Evolutionary conservation across 2,888 invertebrate species (phyloP).

Genomic region (Nycteola revayana): DNA sequence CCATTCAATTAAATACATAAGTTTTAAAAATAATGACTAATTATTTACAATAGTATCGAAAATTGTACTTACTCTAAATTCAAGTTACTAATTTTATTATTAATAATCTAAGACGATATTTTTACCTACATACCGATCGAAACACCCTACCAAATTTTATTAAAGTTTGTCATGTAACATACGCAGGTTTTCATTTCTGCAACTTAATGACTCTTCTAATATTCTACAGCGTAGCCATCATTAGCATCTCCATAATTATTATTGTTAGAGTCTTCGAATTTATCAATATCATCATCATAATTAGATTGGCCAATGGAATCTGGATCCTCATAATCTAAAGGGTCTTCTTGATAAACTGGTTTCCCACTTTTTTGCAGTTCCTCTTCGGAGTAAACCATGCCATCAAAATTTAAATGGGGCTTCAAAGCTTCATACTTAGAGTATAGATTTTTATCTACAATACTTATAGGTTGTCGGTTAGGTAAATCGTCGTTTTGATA

Average conservation of each 20-base stretch:
- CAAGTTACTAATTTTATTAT: too few relatives aligned
- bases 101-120: too few relatives aligned
- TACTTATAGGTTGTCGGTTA: conserved; percentile 22
- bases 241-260: conserved; percentile 53
- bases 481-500: conserved; percentile 7
- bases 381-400: conserved; percentile 46
- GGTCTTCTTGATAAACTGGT: conserved; percentile 30
- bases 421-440: conserved; percentile 44
- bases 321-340: conserved; percentile 39
- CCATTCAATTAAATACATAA: too few relatives aligned
- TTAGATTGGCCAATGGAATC: conserved; percentile 45
- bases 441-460: conserved; percentile 37
- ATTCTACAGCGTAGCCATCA: conserved; percentile 55
- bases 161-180: too few relatives aligned
- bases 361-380: conserved; percentile 27
- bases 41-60: too few relatives aligned
- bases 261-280: conserved; percentile 53
- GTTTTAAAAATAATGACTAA: too few relatives aligned
- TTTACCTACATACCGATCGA: too few relatives aligned
- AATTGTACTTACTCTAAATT: too few relatives aligned
- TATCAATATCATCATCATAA: conserved; percentile 41
- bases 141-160: too few relatives aligned
- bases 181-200: too few relatives aligned
- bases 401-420: conserved; percentile 44
- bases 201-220: too few relatives aligned